phyloP scores from a whole-genome alignment of 2,113 vertebrate species.

The Austrofundulus limnaeus region DNA sequence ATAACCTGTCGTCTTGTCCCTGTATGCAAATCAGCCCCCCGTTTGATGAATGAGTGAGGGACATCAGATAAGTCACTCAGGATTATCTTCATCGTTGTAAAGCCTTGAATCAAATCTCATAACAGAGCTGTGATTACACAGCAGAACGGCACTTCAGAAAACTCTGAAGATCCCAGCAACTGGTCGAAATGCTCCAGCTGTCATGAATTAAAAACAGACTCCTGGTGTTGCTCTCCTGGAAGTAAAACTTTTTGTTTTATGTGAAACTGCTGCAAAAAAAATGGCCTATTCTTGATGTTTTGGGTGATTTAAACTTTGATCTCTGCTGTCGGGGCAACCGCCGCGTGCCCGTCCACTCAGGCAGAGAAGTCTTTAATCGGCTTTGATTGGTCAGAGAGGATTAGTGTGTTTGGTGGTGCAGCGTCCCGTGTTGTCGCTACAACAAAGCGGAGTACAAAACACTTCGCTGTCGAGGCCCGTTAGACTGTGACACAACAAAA shows the following conservation, averaged over 20 bases:
- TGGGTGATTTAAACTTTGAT: constrained; percentile 49
- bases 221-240: no score
- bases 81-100: constrained; percentile 18
- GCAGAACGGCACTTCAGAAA: background rate
- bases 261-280: no score
- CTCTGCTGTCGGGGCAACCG: constrained; percentile 55
- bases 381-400: constrained; percentile 60
- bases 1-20: background rate
- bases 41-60: constrained; percentile 25
- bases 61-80: constrained; percentile 35
- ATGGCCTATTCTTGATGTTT: background rate
- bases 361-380: constrained; percentile 63
- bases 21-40: constrained; percentile 26
- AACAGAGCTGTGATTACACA: constrained; percentile 20
- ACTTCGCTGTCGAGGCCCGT: no score
- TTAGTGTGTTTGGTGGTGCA: constrained; percentile 43
- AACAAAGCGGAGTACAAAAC: constrained; percentile 6
- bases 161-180: background rate
- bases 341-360: constrained; percentile 47
- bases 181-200: no score
- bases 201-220: no score
- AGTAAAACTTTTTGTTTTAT: no score
- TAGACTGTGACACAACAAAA: background rate
- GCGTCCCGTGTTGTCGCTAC: constrained; percentile 17
- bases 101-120: constrained; percentile 18